Evolutionary conservation across 2,113 vertebrate genomes (phyloP), one percentile per base, ranked within the genome.

Genomic region (Scalopus aquaticus): DNA sequence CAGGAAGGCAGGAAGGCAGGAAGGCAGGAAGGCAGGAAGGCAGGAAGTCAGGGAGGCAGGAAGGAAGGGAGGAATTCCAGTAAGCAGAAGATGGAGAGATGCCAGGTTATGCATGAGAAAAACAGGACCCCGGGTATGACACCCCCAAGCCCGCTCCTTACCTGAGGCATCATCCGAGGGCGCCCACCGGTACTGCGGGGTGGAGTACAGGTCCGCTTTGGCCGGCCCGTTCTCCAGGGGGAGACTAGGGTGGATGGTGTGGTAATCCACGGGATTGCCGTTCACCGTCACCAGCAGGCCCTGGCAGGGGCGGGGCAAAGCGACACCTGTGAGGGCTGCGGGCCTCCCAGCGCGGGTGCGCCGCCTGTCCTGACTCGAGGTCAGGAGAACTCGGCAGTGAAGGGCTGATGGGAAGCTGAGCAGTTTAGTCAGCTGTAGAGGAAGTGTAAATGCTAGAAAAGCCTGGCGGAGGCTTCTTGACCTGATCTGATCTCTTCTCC

Each of bases 111-210:
- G 9, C 35, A 8, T 1, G 42, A 12, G 19, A 16, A 22, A 49
- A 37, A 6, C 10, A 1, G 5, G 2, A 5, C 32, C 5, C 12
- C 0, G 60, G 37, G 35, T 24, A 1, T 6, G 69, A 0, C 64
- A 0, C 0, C 9, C 19, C 7, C 28, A 24, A 49, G 35, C 20
- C 7, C 30, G 32, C 42, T 88, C 65, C 60, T 87, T 98, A 99
- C 99, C 99, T 97, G 98, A 95, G 1, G 76, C 73, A 15, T 98
- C 97, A 13, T 96, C 97, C 0, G 98, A 91, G 49, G 98, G 98
- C 64, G 99, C 99, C 98, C 98, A 98, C 96, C 99, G 99, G 97
- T 99, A 99, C 95, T 99, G 99, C 0, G 99, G 99, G 44, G 99
- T 99, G 77, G 99, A 99, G 94, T 99, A 99, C 92, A 99, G 9